phyloP scores from a whole-genome alignment of 2,113 vertebrate species.

The Phrynosoma platyrhinos region DNA sequence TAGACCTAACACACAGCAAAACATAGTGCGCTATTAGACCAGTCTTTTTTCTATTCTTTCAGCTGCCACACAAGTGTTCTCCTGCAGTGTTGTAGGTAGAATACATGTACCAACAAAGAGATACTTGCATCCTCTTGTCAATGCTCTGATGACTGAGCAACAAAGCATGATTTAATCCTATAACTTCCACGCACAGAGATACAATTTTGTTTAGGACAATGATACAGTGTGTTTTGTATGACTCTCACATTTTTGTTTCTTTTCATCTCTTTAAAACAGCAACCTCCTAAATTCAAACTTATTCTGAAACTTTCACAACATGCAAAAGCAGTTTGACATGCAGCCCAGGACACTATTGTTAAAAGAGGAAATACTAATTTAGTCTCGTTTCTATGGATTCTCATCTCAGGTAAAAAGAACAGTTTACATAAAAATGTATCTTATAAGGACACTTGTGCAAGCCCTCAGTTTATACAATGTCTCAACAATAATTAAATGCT shows the following conservation, averaged over 20 bases:
- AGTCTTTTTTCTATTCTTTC: too few species aligned
- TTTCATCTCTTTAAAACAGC: neutral
- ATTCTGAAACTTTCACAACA: neutral
- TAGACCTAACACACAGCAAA: neutral
- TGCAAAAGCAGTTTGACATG: neutral
- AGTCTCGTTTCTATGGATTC: neutral
- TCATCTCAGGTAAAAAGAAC: conserved; percentile 4
- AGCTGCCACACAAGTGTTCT: neutral
- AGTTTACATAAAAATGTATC: neutral
- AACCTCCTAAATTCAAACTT: neutral
- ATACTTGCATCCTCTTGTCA: neutral
- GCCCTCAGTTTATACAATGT: neutral
- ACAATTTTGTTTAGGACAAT: neutral
- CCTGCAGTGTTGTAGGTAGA: neutral
- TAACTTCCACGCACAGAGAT: neutral
- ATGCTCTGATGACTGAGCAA: neutral
- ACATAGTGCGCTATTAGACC: too few species aligned
- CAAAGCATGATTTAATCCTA: neutral
- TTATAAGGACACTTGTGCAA: neutral
- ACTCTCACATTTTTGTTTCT: neutral
- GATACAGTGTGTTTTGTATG: neutral
- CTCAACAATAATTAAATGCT: neutral
- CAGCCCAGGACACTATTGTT: neutral
- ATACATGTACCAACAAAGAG: neutral
- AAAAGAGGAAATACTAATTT: neutral